A percentile compares a stretch with the other conserved stretches of the same genome.
Evolutionary conservation across 2,797 vertebrate species (phyloP).

Genomic region (Vultur gryphus): DNA sequence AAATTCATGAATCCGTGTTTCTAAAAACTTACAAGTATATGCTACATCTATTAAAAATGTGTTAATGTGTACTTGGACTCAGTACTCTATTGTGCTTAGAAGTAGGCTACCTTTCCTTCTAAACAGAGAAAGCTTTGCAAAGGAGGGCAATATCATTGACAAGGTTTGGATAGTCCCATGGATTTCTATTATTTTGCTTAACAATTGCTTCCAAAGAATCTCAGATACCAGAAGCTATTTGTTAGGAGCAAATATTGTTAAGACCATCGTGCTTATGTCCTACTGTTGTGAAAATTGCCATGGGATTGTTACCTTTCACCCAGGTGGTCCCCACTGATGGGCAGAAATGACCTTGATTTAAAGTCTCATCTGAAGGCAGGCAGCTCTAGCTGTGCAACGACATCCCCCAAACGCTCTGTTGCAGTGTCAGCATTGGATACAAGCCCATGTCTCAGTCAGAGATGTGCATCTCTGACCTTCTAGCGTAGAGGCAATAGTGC

Average conservation of each 20-base stretch:
- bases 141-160: not conserved
- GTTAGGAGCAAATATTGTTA: not conserved
- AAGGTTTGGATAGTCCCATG: not conserved
- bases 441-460: constrained; percentile 20
- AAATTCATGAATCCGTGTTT: not conserved
- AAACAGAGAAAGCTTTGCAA: not conserved
- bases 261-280: not conserved
- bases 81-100: not conserved
- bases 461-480: constrained; percentile 44
- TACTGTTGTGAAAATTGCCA: not conserved
- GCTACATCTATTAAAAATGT: not conserved
- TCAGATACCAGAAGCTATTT: not conserved
- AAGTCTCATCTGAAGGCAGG: not conserved
- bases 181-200: constrained; percentile 10
- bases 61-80: not conserved
- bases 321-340: not conserved
- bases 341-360: constrained; percentile 19
- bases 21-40: not conserved
- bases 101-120: not conserved
- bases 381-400: not conserved
- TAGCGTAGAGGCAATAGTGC: not conserved
- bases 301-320: constrained; percentile 3
- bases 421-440: constrained; percentile 54
- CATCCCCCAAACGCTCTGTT: not conserved
- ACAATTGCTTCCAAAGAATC: not conserved